These are phyloP conservation scores for Oryzias melastigma DNA, from an alignment of 2,113 vertebrate species.

Conservation along the genomic window DNA sequence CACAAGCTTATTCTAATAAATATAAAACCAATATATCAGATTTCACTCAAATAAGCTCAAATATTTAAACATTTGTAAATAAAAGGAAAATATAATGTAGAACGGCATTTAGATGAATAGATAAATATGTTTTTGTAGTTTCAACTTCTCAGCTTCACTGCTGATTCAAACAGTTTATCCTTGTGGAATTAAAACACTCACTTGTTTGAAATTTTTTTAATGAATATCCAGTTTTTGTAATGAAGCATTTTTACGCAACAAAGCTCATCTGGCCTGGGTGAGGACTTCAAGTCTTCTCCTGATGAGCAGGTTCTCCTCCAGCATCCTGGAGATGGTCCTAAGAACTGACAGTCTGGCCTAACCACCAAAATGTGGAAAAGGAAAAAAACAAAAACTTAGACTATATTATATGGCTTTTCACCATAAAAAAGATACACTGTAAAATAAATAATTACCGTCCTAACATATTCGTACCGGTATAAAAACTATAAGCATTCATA, in stretches of 20 bases:
- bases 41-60: too few relatives aligned
- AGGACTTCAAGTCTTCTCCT: slow-evolving; percentile 74
- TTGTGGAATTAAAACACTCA: slow-evolving; percentile 7
- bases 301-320: slow-evolving; percentile 85
- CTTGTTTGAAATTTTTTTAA: background rate
- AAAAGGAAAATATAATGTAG: too few relatives aligned
- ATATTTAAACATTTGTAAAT: too few relatives aligned
- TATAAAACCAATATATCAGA: too few relatives aligned
- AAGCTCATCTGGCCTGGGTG: slow-evolving; percentile 43
- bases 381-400: background rate
- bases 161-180: background rate
- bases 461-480: too few relatives aligned
- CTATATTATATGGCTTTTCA: background rate
- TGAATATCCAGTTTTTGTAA: background rate
- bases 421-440: background rate
- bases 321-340: slow-evolving; percentile 85
- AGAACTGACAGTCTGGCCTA: slow-evolving; percentile 76
- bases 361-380: slow-evolving; percentile 1
- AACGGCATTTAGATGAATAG: too few relatives aligned
- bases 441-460: too few relatives aligned
- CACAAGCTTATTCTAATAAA: too few relatives aligned
- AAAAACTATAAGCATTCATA: too few relatives aligned
- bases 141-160: slow-evolving; percentile 1
- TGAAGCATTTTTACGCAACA: background rate
- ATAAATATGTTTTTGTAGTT: too few relatives aligned